Conservation (phyloP, 2,888 invertebrate genomes). For the Nephrotoma appendiculata region DNA sequence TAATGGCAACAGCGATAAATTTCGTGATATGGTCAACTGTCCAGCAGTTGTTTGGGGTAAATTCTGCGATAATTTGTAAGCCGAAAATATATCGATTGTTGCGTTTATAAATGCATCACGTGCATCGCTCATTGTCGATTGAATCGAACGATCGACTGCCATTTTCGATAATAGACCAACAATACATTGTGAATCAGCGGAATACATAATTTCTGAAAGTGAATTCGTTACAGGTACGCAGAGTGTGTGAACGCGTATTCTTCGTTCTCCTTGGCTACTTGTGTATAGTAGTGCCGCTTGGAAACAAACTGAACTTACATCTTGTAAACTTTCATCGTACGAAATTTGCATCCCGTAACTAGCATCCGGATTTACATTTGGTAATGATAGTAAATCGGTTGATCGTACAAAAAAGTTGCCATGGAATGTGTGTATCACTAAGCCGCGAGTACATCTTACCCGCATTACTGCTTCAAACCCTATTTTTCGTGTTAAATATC, state of each 20-base stretch:
- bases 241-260: conserved; percentile 95
- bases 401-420: conserved; percentile 99
- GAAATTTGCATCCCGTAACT: conserved; percentile 92
- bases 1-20: conserved; percentile 71
- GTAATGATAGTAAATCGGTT: conserved; percentile 86
- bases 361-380: conserved; percentile 95
- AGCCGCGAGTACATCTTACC: conserved; percentile 82
- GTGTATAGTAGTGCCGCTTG: conserved; percentile 97
- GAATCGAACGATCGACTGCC: conserved; percentile 87
- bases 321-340: conserved; percentile 80
- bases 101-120: conserved; percentile 94
- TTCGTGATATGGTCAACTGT: conserved; percentile 59
- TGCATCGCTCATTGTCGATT: conserved; percentile 79
- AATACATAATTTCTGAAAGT: conserved; percentile 70
- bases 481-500: conserved; percentile 91
- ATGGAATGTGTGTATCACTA: conserved; percentile 95
- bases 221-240: conserved; percentile 82
- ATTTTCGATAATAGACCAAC: conserved; percentile 88
- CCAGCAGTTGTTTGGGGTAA: conserved; percentile 39
- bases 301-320: conserved; percentile 82
- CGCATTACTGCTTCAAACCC: conserved; percentile 99
- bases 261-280: conserved; percentile 84
- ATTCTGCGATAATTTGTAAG: conserved; percentile 53
- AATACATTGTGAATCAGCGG: conserved; percentile 89
- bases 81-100: conserved; percentile 73